Base-by-base conservation (phyloP, 2,888 invertebrate species). In the Drosophila acutilabella region DNA sequence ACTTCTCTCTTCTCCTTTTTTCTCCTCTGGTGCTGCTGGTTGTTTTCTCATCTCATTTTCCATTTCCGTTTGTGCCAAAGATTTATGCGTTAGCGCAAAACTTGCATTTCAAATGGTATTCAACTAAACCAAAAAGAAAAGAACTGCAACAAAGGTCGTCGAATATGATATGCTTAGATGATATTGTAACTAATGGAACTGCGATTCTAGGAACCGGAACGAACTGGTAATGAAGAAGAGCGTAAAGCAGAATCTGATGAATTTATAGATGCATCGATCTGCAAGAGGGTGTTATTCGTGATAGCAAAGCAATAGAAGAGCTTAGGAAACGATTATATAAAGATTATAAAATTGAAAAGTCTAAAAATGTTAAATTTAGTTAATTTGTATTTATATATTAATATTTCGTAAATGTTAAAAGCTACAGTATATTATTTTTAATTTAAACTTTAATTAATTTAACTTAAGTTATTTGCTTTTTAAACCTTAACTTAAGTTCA, bases 41-140 rank as follows among this genome's bases (percentile, higher is more conserved):
- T 40, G 47, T 18, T 30, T 26, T 18, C 56, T 52, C 38, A 23
- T 51, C 47, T 38, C 56, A 4, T 26, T 45, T 36, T 48, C 47
- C 45, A 52, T 44, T 84, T 76, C 82, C 82, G 75, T 81, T 82
- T 81, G 76, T 73, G 71, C 56, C 64, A 42, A 68, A 83, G 83
- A 83, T 83, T 83, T 84, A 83, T 83, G 82, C 79, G 80, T 80
- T 82, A 64, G 67, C 85, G 80, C 72, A 84, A 80, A 83, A 84
- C 65, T 84, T 83, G 82, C 85, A 83, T 80, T 76, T 77, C 71
- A 82, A 84, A 82, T 73, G 73, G 71, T 79, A 72, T 78, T 77
- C 50, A 52, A 68, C 62, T 45, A 64, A 64, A 61, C 65, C 66
- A 78, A 73, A 80, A 73, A 66, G 42, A 54, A 2, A 20, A 14